These are phyloP conservation scores for Parotocinclus haroldoi DNA, from an alignment of 2,797 vertebrate genomes.

Conservation along the genomic window DNA sequence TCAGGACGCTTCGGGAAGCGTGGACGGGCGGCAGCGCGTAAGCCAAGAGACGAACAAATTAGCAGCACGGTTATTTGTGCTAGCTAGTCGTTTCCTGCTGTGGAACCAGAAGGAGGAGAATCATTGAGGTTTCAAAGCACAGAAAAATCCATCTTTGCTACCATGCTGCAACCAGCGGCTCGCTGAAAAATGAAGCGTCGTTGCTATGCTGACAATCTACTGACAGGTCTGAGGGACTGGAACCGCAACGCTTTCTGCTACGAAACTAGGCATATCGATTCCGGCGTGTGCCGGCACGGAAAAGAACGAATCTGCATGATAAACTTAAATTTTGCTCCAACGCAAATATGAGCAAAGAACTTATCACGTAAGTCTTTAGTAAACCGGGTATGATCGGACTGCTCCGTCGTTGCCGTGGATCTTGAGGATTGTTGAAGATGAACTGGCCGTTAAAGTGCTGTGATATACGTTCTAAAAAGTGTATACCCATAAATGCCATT, in stretches of 20 bases:
- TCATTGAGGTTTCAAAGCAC: constrained; percentile 7
- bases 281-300: not conserved
- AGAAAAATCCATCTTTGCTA: constrained; percentile 8
- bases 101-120: constrained; percentile 5
- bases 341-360: too few species aligned
- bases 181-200: constrained; percentile 18
- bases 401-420: too few species aligned
- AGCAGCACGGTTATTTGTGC: constrained; percentile 11
- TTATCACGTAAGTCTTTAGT: too few species aligned
- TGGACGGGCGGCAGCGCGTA: constrained; percentile 1
- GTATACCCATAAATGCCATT: too few species aligned
- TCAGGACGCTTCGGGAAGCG: not conserved
- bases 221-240: constrained; percentile 13
- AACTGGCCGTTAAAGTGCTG: too few species aligned
- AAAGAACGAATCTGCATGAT: not conserved
- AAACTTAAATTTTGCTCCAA: too few species aligned
- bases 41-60: constrained; percentile 6
- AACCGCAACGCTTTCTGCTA: not conserved
- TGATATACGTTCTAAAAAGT: too few species aligned
- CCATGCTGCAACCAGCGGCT: not conserved
- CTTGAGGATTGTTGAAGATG: too few species aligned
- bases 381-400: too few species aligned
- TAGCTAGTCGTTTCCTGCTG: constrained; percentile 8
- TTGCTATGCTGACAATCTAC: constrained; percentile 11
- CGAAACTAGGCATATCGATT: not conserved